Conservation (phyloP, 2,888 invertebrate species). For the Conus canariensis region DNA sequence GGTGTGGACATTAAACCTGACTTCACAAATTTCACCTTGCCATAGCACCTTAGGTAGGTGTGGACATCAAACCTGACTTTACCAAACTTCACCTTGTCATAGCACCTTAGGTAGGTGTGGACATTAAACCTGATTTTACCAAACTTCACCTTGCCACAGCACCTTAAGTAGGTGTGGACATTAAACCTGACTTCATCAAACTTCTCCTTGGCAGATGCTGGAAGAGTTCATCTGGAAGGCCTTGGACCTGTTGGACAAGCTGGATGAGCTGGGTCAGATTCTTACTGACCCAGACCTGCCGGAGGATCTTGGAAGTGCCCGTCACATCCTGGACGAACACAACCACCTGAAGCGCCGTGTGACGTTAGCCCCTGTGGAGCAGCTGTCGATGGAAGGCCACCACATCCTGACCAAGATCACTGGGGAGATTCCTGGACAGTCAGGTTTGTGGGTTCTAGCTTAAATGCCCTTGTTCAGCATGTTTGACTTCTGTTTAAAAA, state of each 20-base stretch:
- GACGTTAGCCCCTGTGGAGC: conserved; percentile 94
- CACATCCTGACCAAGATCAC: conserved; percentile 81
- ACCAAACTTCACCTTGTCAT: no score
- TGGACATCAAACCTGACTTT: no score
- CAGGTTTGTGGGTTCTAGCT: conserved; percentile 44
- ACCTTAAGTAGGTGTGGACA: no score
- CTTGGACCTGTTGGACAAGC: conserved; percentile 92
- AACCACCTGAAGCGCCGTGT: conserved; percentile 93
- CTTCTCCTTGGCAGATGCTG: conserved; percentile 83
- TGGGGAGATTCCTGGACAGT: conserved; percentile 65
- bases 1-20: no score
- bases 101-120: no score
- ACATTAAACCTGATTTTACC: no score
- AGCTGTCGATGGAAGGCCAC: conserved; percentile 92
- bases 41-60: no score
- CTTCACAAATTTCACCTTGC: no score
- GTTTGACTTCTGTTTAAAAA: background rate
- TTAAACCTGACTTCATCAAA: no score
- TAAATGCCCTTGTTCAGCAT: background rate
- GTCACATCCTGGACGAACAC: conserved; percentile 94
- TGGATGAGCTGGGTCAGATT: conserved; percentile 96
- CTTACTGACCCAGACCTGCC: conserved; percentile 95
- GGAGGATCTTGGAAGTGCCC: conserved; percentile 94
- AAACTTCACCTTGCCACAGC: no score
- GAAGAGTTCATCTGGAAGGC: conserved; percentile 98